These are phyloP conservation scores for Lymantria monacha DNA, from an alignment of 2,888 invertebrate species.

Conservation along the genomic window DNA sequence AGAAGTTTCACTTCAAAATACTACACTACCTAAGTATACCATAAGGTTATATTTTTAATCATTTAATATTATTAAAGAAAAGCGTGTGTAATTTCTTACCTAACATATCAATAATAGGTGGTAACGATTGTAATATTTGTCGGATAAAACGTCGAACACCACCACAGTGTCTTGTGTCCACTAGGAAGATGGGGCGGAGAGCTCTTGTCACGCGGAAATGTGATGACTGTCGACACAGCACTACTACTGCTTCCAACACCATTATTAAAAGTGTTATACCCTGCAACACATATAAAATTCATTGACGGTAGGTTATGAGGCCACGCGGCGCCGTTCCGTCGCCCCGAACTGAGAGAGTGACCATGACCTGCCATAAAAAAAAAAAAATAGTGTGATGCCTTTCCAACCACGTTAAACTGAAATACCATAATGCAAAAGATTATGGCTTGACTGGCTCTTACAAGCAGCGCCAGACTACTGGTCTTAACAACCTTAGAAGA, in stretches of 20 bases:
- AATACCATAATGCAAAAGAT: too few species aligned
- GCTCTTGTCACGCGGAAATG: constrained; percentile 95
- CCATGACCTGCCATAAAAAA: not conserved
- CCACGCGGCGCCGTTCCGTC: too few species aligned
- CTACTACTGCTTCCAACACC: constrained; percentile 91
- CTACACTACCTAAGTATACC: too few species aligned
- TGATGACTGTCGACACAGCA: constrained; percentile 89
- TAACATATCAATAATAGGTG: constrained; percentile 94
- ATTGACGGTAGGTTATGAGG: too few species aligned
- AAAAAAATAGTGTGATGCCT: not conserved
- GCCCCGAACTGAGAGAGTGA: not conserved
- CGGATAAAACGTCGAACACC: constrained; percentile 88
- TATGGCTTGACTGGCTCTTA: too few species aligned
- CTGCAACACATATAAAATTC: constrained; percentile 61
- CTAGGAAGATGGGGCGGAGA: constrained; percentile 92
- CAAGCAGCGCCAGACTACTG: too few species aligned
- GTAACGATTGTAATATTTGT: constrained; percentile 92
- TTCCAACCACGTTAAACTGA: too few species aligned
- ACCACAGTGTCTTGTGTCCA: constrained; percentile 92
- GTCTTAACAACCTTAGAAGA: too few species aligned
- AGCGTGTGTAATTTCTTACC: constrained; percentile 58
- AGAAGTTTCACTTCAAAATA: too few species aligned
- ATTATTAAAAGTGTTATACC: constrained; percentile 89
- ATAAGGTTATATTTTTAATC: too few species aligned
- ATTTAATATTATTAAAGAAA: too few species aligned